phyloP scores from a whole-genome alignment of 2,888 invertebrate genomes.

The Autographa gamma region DNA sequence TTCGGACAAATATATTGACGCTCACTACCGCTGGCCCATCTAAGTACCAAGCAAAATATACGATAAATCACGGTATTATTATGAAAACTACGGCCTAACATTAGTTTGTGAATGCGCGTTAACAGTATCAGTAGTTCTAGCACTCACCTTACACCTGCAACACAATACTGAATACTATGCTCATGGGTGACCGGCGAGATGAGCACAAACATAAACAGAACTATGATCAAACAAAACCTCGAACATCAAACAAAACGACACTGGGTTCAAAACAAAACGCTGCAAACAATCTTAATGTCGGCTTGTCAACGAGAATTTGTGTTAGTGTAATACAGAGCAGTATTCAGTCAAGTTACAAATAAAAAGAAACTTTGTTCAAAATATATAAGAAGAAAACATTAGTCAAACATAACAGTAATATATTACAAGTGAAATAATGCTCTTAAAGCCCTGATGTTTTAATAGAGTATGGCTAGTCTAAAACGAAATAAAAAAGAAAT shows the following conservation, averaged over 20 bases:
- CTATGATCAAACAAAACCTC: slow-evolving; percentile 64
- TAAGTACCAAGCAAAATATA: slow-evolving; percentile 89
- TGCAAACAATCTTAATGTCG: slow-evolving; percentile 67
- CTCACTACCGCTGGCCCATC: slow-evolving; percentile 98
- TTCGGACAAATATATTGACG: slow-evolving; percentile 99
- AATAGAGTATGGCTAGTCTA: slow-evolving; percentile 3
- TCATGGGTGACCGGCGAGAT: slow-evolving; percentile 56
- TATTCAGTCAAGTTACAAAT: slow-evolving; percentile 53
- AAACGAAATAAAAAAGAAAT: slow-evolving; percentile 1
- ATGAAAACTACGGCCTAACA: slow-evolving; percentile 76
- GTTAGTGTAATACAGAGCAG: slow-evolving; percentile 81
- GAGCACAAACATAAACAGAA: slow-evolving; percentile 63
- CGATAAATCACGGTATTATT: slow-evolving; percentile 73
- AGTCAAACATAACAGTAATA: slow-evolving; percentile 25
- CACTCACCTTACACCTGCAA: slow-evolving; percentile 62
- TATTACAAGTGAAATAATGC: slow-evolving; percentile 10
- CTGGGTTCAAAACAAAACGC: slow-evolving; percentile 61
- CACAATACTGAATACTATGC: slow-evolving; percentile 51
- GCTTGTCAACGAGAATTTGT: slow-evolving; percentile 87
- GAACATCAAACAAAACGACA: slow-evolving; percentile 66
- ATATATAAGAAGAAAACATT: slow-evolving; percentile 42
- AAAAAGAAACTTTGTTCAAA: slow-evolving; percentile 45
- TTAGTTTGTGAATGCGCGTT: slow-evolving; percentile 59
- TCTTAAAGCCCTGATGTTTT: slow-evolving; percentile 7
- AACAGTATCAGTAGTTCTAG: slow-evolving; percentile 49